Evolutionary conservation across 2,797 vertebrate genomes (phyloP).

Genomic region (Pseudomugil gertrudae): DNA sequence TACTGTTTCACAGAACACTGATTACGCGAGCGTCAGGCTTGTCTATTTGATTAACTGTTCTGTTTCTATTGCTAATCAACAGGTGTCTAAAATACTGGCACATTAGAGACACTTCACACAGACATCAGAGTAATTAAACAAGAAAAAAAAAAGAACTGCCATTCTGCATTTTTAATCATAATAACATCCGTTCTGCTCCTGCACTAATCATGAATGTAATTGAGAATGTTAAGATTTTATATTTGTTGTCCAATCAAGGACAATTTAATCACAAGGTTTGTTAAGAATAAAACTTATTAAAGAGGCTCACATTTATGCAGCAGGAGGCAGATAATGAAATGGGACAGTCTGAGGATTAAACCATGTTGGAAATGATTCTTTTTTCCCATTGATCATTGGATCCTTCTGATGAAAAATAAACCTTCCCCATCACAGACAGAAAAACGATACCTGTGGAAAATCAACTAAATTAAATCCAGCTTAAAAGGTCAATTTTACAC

Average conservation of each 20-base stretch:
- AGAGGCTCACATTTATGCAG: background rate
- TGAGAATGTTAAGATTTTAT: background rate
- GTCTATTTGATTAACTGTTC: constrained; percentile 14
- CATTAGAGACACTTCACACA: background rate
- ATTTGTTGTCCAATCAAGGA: background rate
- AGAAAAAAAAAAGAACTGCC: background rate
- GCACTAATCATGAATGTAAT: background rate
- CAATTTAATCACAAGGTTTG: background rate
- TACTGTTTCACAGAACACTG: background rate
- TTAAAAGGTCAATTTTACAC: too few relatives aligned
- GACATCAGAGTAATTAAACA: constrained; percentile 1
- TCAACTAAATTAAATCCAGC: too few relatives aligned
- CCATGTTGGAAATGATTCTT: background rate
- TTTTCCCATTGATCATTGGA: background rate
- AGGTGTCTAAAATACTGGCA: constrained; percentile 15
- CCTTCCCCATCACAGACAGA: background rate
- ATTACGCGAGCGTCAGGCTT: constrained; percentile 2
- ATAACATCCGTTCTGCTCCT: background rate
- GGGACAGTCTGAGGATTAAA: background rate
- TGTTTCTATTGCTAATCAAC: constrained; percentile 19
- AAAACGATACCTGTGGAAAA: background rate
- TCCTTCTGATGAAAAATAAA: background rate
- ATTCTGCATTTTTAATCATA: constrained; percentile 1
- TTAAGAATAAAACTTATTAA: background rate
- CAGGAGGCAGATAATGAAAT: background rate